phyloP scores from a whole-genome alignment of 2,113 vertebrate genomes.

The Geococcyx californianus region DNA sequence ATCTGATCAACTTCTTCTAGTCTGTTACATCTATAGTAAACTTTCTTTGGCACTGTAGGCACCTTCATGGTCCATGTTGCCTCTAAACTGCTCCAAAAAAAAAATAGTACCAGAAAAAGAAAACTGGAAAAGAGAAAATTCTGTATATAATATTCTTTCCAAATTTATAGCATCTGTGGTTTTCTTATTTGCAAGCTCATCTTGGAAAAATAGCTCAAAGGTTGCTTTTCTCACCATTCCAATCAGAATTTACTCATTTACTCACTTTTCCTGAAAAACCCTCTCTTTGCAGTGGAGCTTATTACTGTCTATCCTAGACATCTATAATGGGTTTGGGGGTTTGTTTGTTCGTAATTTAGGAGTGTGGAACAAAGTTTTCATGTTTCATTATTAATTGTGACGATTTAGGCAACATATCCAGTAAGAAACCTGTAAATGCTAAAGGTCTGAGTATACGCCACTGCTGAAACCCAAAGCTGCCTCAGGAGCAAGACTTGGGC shows the following conservation, averaged over 20 bases:
- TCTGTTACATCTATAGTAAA: background rate
- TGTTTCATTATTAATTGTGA: background rate
- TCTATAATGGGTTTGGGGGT: background rate
- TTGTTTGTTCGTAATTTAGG: background rate
- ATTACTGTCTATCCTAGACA: background rate
- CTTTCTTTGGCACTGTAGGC: background rate
- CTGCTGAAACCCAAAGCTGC: background rate
- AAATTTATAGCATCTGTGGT: background rate
- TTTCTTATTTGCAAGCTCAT: background rate
- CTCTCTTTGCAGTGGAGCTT: background rate
- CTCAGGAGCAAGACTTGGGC: background rate
- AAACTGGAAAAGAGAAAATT: background rate
- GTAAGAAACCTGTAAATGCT: background rate
- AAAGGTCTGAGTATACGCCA: background rate
- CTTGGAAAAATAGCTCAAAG: background rate
- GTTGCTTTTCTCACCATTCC: background rate
- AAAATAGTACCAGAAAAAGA: background rate
- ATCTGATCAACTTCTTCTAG: background rate
- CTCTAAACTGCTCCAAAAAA: background rate
- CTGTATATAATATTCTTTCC: background rate
- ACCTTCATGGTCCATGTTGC: background rate
- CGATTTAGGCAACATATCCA: background rate
- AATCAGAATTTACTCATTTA: background rate
- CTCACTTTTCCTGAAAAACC: background rate
- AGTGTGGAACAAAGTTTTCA: background rate